Conservation (phyloP, 2,113 vertebrate genomes). For the Phalacrocorax carbo region DNA sequence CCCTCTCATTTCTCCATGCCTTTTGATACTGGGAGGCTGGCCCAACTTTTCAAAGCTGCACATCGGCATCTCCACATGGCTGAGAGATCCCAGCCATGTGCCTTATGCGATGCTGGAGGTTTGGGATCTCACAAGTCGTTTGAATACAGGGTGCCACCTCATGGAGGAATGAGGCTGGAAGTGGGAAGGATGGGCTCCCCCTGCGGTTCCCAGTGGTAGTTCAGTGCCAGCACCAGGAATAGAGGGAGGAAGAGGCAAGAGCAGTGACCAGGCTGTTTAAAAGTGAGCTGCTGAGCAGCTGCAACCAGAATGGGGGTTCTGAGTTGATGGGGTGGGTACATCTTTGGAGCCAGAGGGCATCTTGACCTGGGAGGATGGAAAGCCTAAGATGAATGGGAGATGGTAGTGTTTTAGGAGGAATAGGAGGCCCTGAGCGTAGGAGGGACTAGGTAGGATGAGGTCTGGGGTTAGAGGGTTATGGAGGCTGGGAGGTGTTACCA, state of each 20-base stretch:
- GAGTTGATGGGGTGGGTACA: background rate
- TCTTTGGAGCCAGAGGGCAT: background rate
- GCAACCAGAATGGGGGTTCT: background rate
- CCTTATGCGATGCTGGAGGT: background rate
- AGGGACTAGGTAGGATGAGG: background rate
- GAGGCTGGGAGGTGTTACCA: background rate
- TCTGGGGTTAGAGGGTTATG: background rate
- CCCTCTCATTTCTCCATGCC: background rate
- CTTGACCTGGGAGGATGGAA: accelerated
- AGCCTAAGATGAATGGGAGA: background rate
- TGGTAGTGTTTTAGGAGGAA: background rate
- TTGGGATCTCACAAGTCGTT: background rate
- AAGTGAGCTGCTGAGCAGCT: background rate
- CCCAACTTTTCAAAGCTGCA: background rate
- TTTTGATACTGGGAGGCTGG: background rate
- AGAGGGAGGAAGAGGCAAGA: background rate
- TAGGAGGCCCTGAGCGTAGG: background rate
- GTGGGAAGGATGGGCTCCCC: background rate
- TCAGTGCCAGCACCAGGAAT: background rate
- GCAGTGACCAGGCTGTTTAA: background rate
- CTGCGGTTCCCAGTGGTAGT: background rate
- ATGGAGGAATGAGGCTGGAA: background rate
- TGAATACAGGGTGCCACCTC: background rate
- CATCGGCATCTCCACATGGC: accelerated
- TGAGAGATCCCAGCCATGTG: background rate